Evolutionary conservation across 2,888 invertebrate genomes (phyloP), one percentile per base, ranked within the genome.

Genomic region (Auanema sp.): DNA sequence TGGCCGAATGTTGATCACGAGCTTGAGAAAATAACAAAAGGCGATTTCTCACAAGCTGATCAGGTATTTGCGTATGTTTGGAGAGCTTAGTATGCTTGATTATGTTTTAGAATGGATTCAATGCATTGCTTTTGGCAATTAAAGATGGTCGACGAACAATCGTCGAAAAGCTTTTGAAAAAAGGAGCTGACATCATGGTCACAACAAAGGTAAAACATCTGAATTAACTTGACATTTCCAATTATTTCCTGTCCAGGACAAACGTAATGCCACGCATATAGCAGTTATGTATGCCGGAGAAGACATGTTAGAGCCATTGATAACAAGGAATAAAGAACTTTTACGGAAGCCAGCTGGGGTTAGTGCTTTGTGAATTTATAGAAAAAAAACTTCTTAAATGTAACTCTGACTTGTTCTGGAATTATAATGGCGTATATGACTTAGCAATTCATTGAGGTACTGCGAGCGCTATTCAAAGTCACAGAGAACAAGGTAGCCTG

Each of bases 281-380:
- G 92, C 95, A 14, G 92, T 94, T 24, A 91, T 92, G 90, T 91
- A 92, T 86, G 92, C 93, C 60, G 89, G 93, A 78, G 96, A 96
- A 85, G 95, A 97, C 84, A 91, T 94, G 83, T 91, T 97, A 83
- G 92, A 93, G 83, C 87, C 92, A 58, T 88, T 98, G 52, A 87
- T 97, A 60, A 89, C 90, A 60, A 92, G 92, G 85, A 89, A 91
- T 85, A 92, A 95, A 11, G 95, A 97, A 86, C 61, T 77, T 1
- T 90, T 93, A 16, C 91, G 91, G 83, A 90, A 92, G 47, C 90
- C 92, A 0, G 96, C 95, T 83, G 96, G 79, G 60, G 79, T 79
- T 50, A 44, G 64, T 11, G 33, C 8, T 33, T 33, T 33, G 8
- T 33, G 33, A 33, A 33, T 33, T 33, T 8, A 33, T 33, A 5